Percentiles rank a stretch among this genome's conserved stretches.
Conservation (phyloP, 2,888 invertebrate genomes). For the Fragum sueziense region DNA sequence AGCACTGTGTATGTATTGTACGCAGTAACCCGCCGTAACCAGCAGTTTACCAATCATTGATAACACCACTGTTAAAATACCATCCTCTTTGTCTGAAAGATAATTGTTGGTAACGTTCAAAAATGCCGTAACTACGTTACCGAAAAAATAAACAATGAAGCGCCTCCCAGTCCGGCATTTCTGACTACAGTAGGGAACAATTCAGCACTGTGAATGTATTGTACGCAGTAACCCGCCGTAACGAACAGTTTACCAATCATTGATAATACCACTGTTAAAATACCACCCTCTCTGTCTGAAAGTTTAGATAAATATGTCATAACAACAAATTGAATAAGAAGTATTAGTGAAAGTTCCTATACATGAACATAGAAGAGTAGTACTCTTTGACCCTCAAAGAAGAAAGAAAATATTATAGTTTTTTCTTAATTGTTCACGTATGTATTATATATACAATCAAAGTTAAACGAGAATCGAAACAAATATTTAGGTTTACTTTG, state of each 20-base stretch:
- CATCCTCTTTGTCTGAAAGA: conserved; percentile 23
- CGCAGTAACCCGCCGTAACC: conserved; percentile 63
- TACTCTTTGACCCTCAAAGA: no score
- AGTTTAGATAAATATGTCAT: neutral
- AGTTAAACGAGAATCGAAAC: no score
- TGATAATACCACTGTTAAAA: conserved; percentile 21
- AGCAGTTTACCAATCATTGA: conserved; percentile 69
- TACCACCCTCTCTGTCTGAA: conserved; percentile 29
- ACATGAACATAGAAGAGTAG: no score
- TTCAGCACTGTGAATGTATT: neutral
- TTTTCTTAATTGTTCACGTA: no score
- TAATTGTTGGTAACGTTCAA: neutral
- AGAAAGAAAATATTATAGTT: no score
- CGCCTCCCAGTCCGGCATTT: neutral
- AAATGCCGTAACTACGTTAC: no score
- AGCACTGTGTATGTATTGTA: conserved; percentile 64
- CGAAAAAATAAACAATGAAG: no score
- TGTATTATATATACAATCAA: no score
- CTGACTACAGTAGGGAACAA: conserved; percentile 4
- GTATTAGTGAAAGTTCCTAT: no score
- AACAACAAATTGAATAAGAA: no score
- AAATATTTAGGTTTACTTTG: no score
- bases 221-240: neutral
- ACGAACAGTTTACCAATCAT: neutral
- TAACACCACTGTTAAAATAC: conserved; percentile 59